These are phyloP conservation scores for Zelostemma sp. DNA, from an alignment of 1,140 invertebrate species.

Conservation along the genomic window DNA sequence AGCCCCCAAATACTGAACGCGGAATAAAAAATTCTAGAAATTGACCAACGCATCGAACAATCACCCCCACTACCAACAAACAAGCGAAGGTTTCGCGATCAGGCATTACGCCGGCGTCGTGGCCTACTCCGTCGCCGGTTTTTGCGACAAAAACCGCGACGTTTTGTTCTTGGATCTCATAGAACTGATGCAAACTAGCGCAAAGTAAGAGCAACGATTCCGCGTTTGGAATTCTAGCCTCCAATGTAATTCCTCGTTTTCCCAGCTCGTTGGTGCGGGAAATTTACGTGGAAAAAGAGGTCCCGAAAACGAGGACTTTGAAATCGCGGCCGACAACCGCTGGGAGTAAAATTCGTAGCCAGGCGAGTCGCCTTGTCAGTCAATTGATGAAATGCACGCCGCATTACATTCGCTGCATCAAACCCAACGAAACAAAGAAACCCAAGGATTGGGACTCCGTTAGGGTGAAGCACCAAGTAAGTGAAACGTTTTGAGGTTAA, in stretches of 20 bases:
- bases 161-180: conserved; percentile 81
- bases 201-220: conserved; percentile 71
- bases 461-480: conserved; percentile 74
- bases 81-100: conserved; percentile 76
- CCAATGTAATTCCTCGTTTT: conserved; percentile 10
- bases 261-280: conserved; percentile 74
- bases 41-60: conserved; percentile 69
- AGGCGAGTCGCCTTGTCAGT: conserved; percentile 80
- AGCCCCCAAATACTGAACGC: too few species aligned
- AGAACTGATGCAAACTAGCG: conserved; percentile 80
- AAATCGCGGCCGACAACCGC: conserved; percentile 80
- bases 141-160: conserved; percentile 84
- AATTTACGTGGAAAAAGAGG: conserved; percentile 76
- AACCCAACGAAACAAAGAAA: conserved; percentile 83
- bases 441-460: conserved; percentile 80
- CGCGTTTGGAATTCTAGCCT: too few species aligned
- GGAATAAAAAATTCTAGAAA: too few species aligned
- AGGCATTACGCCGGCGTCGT: conserved; percentile 84
- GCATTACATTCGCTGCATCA: conserved; percentile 83
- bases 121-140: conserved; percentile 78
- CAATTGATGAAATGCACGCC: conserved; percentile 81
- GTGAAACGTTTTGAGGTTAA: conserved; percentile 1
- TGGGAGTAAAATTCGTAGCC: conserved; percentile 81
- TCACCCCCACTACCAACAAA: conserved; percentile 76
- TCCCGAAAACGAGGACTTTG: conserved; percentile 60